These are phyloP conservation scores for Parnassius orleans DNA, from an alignment of 2,888 invertebrate genomes.

Conservation along the genomic window DNA sequence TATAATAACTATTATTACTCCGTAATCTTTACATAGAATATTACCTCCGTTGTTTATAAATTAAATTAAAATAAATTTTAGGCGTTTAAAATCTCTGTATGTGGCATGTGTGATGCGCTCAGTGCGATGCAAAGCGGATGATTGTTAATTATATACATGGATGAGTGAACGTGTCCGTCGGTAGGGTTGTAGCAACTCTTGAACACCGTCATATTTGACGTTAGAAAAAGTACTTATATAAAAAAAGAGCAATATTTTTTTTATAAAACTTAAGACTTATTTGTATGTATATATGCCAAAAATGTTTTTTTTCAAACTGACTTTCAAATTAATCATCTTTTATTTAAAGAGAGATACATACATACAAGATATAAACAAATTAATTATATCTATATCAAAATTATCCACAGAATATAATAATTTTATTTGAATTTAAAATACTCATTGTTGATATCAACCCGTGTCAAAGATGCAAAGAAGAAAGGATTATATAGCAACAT, in stretches of 20 bases:
- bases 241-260: too few species aligned
- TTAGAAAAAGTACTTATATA: neutral
- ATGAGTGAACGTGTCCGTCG: neutral
- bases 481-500: constrained; percentile 17
- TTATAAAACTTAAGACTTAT: too few species aligned
- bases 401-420: neutral
- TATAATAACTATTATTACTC: too few species aligned
- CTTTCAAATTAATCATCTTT: too few species aligned
- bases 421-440: neutral
- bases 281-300: too few species aligned
- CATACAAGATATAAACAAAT: too few species aligned
- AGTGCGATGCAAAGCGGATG: constrained; percentile 57
- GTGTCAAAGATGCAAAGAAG: neutral
- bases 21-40: constrained; percentile 23
- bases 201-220: neutral
- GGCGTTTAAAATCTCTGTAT: constrained; percentile 56
- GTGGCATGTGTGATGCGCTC: constrained; percentile 69
- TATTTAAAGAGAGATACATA: too few species aligned
- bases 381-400: neutral
- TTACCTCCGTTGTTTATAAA: constrained; percentile 22
- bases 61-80: constrained; percentile 10
- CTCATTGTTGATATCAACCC: constrained; percentile 18
- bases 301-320: too few species aligned
- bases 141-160: constrained; percentile 42
- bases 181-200: constrained; percentile 14